phyloP scores from a whole-genome alignment of 1,140 invertebrate genomes.

The Dendrolimus punctatus region DNA sequence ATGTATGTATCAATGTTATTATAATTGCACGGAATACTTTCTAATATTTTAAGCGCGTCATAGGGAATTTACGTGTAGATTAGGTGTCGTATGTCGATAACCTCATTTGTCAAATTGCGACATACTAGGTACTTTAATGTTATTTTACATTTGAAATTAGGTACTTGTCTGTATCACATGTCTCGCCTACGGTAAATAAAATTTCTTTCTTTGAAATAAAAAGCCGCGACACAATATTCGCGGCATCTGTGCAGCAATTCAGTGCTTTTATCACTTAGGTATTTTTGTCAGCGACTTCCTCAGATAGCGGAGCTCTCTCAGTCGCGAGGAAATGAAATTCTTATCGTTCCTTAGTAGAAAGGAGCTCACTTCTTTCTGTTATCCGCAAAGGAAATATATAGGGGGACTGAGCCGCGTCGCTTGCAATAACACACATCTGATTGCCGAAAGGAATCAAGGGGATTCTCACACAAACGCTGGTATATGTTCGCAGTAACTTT shows the following conservation, averaged over 20 bases:
- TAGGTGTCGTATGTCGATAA: too few relatives aligned
- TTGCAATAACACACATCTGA: slow-evolving; percentile 59
- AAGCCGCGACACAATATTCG: slow-evolving; percentile 27
- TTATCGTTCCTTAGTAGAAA: slow-evolving; percentile 61
- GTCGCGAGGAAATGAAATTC: slow-evolving; percentile 68
- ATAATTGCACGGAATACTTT: too few relatives aligned
- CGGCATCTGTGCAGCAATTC: slow-evolving; percentile 47
- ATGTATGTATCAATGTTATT: too few relatives aligned
- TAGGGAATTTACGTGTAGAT: too few relatives aligned
- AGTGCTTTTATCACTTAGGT: slow-evolving; percentile 65
- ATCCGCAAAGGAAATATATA: slow-evolving; percentile 64
- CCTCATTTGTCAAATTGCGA: too few relatives aligned
- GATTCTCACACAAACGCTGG: slow-evolving; percentile 1
- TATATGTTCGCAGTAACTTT: too few relatives aligned
- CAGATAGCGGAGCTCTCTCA: slow-evolving; percentile 58
- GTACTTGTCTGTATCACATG: too few relatives aligned
- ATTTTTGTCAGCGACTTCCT: slow-evolving; percentile 65
- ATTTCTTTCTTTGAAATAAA: slow-evolving; percentile 17
- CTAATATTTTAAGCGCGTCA: too few relatives aligned
- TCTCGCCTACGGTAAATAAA: too few relatives aligned
- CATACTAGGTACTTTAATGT: too few relatives aligned
- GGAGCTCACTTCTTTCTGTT: slow-evolving; percentile 61
- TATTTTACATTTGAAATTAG: too few relatives aligned
- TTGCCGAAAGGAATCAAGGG: slow-evolving; percentile 52
- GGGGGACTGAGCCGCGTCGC: slow-evolving; percentile 33